Evolutionary conservation across 1,140 invertebrate species (phyloP).

Genomic region (Orius insidiosus): DNA sequence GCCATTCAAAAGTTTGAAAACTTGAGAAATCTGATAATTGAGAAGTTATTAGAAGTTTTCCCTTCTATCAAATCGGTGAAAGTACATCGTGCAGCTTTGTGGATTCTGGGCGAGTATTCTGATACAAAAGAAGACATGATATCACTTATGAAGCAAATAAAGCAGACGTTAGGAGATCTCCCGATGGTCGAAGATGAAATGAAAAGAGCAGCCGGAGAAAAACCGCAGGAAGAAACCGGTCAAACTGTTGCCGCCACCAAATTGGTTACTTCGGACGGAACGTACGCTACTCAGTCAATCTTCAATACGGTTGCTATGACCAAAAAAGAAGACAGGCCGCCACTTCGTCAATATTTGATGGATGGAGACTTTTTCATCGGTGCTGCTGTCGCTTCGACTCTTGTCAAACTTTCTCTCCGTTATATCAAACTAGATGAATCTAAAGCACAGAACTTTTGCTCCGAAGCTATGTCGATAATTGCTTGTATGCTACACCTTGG

Average conservation of each 20-base stretch:
- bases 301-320: conserved; percentile 58
- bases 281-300: conserved; percentile 94
- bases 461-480: conserved; percentile 58
- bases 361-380: conserved; percentile 95
- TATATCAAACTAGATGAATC: conserved; percentile 42
- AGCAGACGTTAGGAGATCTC: conserved; percentile 60
- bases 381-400: conserved; percentile 72
- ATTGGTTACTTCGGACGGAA: conserved; percentile 92
- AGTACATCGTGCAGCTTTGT: conserved; percentile 87
- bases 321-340: conserved; percentile 53
- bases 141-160: conserved; percentile 57
- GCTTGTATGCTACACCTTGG: conserved; percentile 56
- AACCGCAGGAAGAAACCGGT: conserved; percentile 31
- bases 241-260: conserved; percentile 28
- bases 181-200: conserved; percentile 84
- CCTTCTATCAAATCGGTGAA: conserved; percentile 64
- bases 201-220: conserved; percentile 46
- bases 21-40: conserved; percentile 60
- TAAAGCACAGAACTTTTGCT: conserved; percentile 47
- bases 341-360: conserved; percentile 73
- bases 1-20: conserved; percentile 84
- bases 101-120: conserved; percentile 95
- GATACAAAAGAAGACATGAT: conserved; percentile 58
- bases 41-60: conserved; percentile 66
- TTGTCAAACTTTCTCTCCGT: conserved; percentile 76